Evolutionary conservation across 64 coral and sea anemone species (phyloP), one percentile per base, ranked within the genome.

Genomic region (Pachyseris speciosa): DNA sequence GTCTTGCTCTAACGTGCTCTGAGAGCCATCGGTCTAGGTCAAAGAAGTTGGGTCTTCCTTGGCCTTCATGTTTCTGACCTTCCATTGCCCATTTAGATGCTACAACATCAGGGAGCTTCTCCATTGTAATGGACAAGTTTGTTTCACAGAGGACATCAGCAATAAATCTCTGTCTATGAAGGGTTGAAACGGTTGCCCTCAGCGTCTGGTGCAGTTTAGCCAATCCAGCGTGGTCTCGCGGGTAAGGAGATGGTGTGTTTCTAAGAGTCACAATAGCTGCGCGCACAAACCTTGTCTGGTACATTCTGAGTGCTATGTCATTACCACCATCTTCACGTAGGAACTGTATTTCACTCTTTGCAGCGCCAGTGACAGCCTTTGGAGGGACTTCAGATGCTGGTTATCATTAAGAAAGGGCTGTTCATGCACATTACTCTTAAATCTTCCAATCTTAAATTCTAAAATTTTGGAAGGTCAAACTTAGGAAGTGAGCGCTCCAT

Each of bases 81-180:
- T 91, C 44, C 89, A 84, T 91, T 8, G 89, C 79, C 89, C 89
- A 74, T 66, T 91, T 91, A 19, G 70, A 73, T 49, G 48, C 44
- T 45, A 91, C 34, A 66, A 45, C 27, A 22, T 41, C 89, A 69
- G 89, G 77, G 52, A 84, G 78, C 33, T 91, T 83, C 57, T 75
- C 34, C 43, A 91, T 66, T 28, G 74, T 66, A 48, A 84, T 91
- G 53, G 50, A 50, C 11, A 91, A 27, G 66, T 91, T 91, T 34
- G 89, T 83, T 67, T 80, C 87, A 79, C 87, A 79, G 50, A 90
- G 22, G 13, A 90, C 39, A 58, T 90, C 87, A 44, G 87, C 72
- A 79, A 79, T 53, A 7, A 90, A 90, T 37, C 87, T 57, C 37
- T 90, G 74, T 90, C 87, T 36, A 43, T 79, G 87, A 45, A 90